Evolutionary conservation across 2,797 vertebrate species (phyloP).

Genomic region (Lemur catta): DNA sequence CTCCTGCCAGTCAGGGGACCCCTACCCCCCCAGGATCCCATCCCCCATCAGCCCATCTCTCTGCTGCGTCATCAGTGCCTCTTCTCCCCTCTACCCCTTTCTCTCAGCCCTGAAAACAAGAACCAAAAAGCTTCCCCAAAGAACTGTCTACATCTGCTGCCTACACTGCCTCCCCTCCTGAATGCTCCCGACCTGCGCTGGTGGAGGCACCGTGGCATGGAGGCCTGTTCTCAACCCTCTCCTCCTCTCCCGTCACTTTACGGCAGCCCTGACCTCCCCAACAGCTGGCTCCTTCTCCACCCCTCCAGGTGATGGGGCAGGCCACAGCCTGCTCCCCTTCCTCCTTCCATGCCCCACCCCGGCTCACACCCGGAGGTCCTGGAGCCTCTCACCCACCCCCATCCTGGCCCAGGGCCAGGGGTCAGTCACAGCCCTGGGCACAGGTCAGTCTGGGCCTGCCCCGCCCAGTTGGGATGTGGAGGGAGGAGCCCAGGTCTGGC

Average conservation of each 20-base stretch:
- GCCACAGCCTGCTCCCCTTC: background rate
- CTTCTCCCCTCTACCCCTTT: background rate
- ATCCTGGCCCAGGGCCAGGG: background rate
- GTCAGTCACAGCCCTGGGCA: background rate
- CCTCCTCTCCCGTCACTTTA: background rate
- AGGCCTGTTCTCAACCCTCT: background rate
- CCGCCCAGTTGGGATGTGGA: background rate
- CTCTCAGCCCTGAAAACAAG: background rate
- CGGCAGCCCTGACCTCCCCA: background rate
- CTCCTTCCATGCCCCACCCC: background rate
- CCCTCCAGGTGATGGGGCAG: background rate
- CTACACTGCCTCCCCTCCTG: background rate
- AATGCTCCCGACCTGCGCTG: background rate
- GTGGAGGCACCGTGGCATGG: rapidly evolving
- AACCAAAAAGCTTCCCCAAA: background rate
- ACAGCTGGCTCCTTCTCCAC: background rate
- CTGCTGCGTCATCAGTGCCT: background rate
- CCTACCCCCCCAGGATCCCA: background rate
- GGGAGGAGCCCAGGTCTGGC: background rate
- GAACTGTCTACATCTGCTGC: no score
- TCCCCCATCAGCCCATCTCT: background rate
- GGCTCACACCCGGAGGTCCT: background rate
- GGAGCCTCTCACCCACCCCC: background rate
- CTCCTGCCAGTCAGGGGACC: background rate
- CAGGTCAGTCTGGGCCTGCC: background rate